Evolutionary conservation across 2,113 vertebrate genomes (phyloP), one percentile per base, ranked within the genome.

Genomic region (Herpailurus yagouaroundi): DNA sequence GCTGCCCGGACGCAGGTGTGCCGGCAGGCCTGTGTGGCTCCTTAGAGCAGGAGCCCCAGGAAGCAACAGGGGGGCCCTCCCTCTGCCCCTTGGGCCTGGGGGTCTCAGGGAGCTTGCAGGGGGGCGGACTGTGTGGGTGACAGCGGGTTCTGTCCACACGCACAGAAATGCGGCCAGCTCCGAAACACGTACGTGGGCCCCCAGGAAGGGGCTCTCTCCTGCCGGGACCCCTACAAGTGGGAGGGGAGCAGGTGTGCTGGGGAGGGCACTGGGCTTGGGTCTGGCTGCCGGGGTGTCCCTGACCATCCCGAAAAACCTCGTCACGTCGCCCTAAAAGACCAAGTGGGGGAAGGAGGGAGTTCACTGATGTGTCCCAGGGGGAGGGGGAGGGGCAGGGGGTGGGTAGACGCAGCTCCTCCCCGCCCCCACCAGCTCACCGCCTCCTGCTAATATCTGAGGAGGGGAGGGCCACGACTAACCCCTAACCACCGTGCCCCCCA

Each of bases 21-120:
- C 14, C 21, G 0, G 11, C 1, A 7, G 15, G 21, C 0, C 1
- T 1, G 79, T 7, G 15, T 0, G 0, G 4, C 18, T 1, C 38
- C 11, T 11, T 7, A 3, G 5, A 21, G 45, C 3, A 1, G 29
- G n/a, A n/a, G 25, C 3, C 73, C 12, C 0, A 16, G 69, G 7
- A 45, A 45, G 45, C 7, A 45, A 45, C 45, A 45, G 7, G 45
- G 45, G 45, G 45, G 45, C 45, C 45, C 7, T 27, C 9, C 18
- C 0, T 0, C 57, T 16, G 79, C n/a, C 79, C 33, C 86, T 9
- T 4, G 3, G 50, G 18, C 12, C 25, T 4, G 36, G 15, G 19
- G 21, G 2, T 1, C 7, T 60, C 57, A 9, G 63, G 63, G 27
- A 13, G 63, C 25, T 29, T 29, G 8, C 33, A 29, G 31, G 33